Conservation (phyloP, 2,113 vertebrate genomes). For the Ageneiosus marmoratus region DNA sequence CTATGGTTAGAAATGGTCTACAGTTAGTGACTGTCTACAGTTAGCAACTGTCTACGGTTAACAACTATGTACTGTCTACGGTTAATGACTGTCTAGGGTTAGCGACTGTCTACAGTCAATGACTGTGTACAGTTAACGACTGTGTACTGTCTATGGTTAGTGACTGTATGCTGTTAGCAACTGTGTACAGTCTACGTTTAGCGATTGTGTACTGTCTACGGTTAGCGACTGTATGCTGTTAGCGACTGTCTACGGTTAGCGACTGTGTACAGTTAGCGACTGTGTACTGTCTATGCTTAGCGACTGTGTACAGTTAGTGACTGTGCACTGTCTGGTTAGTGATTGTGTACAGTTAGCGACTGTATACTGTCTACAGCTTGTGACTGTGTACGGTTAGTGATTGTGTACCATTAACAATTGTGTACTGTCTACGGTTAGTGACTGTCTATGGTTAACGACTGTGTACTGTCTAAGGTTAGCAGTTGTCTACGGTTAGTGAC, state of each 20-base stretch:
- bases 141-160: neutral
- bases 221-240: neutral
- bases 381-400: neutral
- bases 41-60: neutral
- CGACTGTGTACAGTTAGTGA: neutral
- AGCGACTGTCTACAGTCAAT: no score
- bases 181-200: neutral
- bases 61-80: neutral
- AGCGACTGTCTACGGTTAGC: neutral
- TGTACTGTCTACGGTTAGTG: neutral
- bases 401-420: neutral
- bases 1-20: neutral
- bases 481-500: no score
- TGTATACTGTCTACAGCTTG: no score
- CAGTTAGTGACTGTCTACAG: neutral
- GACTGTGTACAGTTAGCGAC: neutral
- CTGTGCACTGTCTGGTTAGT: neutral
- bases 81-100: neutral
- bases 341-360: no score
- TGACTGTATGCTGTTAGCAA: neutral
- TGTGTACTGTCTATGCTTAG: neutral
- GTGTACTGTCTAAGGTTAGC: neutral
- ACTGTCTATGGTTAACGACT: neutral
- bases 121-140: no score
- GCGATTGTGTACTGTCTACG: neutral